Evolutionary conservation across 2,113 vertebrate genomes (phyloP).

Genomic region (Vimba vimba): DNA sequence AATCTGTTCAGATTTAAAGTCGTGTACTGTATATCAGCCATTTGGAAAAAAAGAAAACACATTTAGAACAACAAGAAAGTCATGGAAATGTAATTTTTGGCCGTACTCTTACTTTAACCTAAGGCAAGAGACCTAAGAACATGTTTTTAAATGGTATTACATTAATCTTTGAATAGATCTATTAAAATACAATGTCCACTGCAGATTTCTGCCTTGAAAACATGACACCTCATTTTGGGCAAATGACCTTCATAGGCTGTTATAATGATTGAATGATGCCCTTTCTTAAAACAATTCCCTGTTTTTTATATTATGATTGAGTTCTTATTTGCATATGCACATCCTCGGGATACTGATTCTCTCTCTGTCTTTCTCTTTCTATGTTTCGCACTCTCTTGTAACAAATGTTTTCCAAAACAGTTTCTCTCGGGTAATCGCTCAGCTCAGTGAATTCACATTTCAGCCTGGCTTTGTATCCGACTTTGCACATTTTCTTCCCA

Average conservation of each 20-base stretch:
- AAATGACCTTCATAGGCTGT: background rate
- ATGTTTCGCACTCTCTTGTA: background rate
- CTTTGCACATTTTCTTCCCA: background rate
- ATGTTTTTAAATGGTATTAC: background rate
- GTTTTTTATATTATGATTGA: background rate
- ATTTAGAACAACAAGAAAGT: background rate
- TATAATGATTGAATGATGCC: background rate
- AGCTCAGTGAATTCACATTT: slow-evolving; percentile 13
- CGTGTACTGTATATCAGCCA: background rate
- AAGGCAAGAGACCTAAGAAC: background rate
- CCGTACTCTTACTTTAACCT: background rate
- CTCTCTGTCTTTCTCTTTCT: background rate
- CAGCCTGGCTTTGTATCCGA: background rate
- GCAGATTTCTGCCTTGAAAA: background rate
- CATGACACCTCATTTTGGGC: background rate
- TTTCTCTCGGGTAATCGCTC: background rate
- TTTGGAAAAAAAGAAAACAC: background rate
- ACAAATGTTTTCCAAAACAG: background rate
- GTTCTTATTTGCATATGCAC: background rate
- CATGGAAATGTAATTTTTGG: background rate
- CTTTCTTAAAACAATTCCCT: background rate
- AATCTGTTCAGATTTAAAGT: background rate
- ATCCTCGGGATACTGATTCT: background rate
- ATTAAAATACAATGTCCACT: background rate
- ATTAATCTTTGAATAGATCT: background rate